Percentiles rank a stretch among this genome's conserved stretches.
Conservation (phyloP, 2,113 vertebrate genomes). For the Chascanopsetta lugubris region DNA sequence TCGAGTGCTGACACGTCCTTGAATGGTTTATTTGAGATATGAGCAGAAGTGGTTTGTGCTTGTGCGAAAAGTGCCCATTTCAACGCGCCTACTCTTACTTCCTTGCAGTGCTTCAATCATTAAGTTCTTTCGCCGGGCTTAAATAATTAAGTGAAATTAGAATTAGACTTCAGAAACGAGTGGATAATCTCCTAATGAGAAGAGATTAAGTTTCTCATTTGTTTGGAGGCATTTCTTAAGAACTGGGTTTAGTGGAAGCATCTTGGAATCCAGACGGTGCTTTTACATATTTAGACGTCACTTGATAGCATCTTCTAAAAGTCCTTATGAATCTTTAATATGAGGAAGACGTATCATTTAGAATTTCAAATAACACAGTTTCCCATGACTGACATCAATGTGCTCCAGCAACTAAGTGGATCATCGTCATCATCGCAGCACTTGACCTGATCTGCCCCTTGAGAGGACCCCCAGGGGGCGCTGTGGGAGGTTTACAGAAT, state of each 20-base stretch:
- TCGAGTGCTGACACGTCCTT: constrained; percentile 37
- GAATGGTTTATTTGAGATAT: constrained; percentile 30
- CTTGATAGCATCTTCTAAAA: neutral
- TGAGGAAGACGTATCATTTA: neutral
- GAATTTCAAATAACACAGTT: too few relatives aligned
- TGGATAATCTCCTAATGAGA: constrained; percentile 30
- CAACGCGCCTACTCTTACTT: constrained; percentile 3
- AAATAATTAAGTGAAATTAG: neutral
- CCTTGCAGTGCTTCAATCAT: constrained; percentile 1
- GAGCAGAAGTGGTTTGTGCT: neutral
- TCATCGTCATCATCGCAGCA: too few relatives aligned
- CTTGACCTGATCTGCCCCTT: too few relatives aligned
- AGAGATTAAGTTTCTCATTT: neutral
- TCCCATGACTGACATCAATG: too few relatives aligned
- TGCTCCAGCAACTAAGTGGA: too few relatives aligned
- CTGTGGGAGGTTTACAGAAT: too few relatives aligned
- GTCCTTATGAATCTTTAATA: neutral
- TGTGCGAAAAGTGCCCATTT: constrained; percentile 4
- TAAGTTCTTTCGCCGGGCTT: neutral
- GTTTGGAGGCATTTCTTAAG: neutral
- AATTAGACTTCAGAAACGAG: constrained; percentile 29
- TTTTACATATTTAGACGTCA: neutral
- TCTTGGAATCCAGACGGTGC: constrained; percentile 2
- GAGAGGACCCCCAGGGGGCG: too few relatives aligned
- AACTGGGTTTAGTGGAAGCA: constrained; percentile 9